phyloP scores from a whole-genome alignment of 2,113 vertebrate genomes.

The Peucedramus taeniatus region DNA sequence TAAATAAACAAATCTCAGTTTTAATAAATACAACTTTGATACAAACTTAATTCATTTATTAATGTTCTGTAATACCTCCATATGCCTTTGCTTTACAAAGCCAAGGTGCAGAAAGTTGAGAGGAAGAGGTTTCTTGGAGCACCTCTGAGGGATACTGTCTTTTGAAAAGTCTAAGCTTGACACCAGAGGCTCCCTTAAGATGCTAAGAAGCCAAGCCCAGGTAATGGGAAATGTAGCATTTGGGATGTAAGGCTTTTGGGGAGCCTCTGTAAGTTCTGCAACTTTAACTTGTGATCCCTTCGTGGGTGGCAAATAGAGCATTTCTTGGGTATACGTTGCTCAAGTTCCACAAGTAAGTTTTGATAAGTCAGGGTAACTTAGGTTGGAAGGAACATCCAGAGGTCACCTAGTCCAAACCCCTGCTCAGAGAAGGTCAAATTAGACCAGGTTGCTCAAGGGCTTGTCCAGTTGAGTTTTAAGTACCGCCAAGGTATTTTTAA shows the following conservation, averaged over 20 bases:
- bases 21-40: background rate
- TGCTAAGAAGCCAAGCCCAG: background rate
- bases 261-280: background rate
- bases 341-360: background rate
- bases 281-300: background rate
- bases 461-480: background rate
- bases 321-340: rapidly evolving
- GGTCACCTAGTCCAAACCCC: background rate
- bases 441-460: background rate
- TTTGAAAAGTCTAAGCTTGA: background rate
- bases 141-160: background rate
- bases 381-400: background rate
- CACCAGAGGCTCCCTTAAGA: background rate
- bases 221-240: background rate
- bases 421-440: background rate
- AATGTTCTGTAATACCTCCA: background rate
- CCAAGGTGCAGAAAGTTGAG: background rate
- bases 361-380: background rate
- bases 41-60: background rate
- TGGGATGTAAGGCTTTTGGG: background rate
- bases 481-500: background rate
- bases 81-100: background rate
- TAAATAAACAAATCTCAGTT: background rate
- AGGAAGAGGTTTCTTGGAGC: background rate
- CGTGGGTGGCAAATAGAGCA: background rate